Evolutionary conservation across 2,113 vertebrate genomes (phyloP), one percentile per base, ranked within the genome.

Genomic region (Chloropsis hardwickii): DNA sequence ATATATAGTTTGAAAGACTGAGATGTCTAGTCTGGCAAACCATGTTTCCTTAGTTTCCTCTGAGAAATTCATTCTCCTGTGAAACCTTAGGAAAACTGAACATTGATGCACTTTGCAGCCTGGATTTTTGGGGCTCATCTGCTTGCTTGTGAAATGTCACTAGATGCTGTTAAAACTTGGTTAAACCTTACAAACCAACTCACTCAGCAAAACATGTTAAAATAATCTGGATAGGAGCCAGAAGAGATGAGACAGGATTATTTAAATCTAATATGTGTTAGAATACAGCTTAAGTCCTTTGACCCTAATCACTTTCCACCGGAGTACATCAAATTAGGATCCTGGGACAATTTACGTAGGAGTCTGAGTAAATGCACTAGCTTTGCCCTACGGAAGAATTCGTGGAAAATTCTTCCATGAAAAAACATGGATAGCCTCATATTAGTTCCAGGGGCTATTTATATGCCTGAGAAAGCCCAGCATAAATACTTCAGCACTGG

Each of bases 211-310:
- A 96, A 79, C 74, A 85, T 14, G 66, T 86, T 86, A 88, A 91
- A 96, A 95, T 92, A 86, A 92, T 94, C 64, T 96, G 94, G 92
- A 80, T 19, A 60, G 58, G 50, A 90, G 85, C 85, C 92, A 96
- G 85, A 86, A 92, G 87, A 96, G 94, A 96, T 97, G 88, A 97
- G 93, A 94, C 85, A 94, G 94, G 94, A 97, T 97, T 97, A 96
- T 95, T 94, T 82, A 93, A 94, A 97, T 96, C 95, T 96, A 97
- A 90, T 97, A 96, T 90, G 93, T 97, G 95, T 97, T 93, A 96
- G 93, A 95, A 96, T 94, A 77, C 90, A 96, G 93, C 87, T 90
- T 96, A 97, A 96, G 90, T 92, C 95, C 90, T 90, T 85, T 96
- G 95, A 97, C 92, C 93, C 90, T 95, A 96, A 95, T 97, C 94